Percentiles rank a stretch among this genome's conserved stretches.
phyloP scores from a whole-genome alignment of 2,888 invertebrate species.

The Lumbricus terrestris region DNA sequence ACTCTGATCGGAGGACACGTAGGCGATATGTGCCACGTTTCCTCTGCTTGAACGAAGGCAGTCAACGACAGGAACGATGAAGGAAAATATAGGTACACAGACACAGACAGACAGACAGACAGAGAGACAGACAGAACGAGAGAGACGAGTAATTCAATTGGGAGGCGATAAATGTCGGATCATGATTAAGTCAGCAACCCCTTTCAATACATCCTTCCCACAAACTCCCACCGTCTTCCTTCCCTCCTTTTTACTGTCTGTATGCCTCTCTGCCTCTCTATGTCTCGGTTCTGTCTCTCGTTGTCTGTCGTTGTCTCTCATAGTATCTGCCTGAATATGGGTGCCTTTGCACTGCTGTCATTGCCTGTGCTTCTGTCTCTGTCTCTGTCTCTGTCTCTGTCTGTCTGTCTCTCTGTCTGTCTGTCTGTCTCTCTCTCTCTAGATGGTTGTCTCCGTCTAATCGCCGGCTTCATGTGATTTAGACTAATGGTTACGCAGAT shows the following conservation, averaged over 20 bases:
- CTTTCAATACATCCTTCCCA: background rate
- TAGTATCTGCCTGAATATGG: background rate
- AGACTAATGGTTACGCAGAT: background rate
- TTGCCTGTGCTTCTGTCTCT: background rate
- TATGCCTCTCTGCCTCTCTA: background rate
- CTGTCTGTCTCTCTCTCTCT: background rate
- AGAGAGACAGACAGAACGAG: background rate
- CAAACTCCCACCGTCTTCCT: background rate
- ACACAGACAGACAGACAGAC: background rate
- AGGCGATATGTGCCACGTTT: too few relatives aligned
- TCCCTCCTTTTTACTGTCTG: background rate
- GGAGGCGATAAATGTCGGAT: background rate
- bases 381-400: background rate
- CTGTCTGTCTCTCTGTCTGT: background rate
- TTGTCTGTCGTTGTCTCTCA: background rate
- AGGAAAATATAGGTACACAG: too few relatives aligned
- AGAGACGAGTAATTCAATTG: constrained; percentile 9
- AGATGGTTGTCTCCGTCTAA: background rate
- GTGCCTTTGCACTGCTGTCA: background rate
- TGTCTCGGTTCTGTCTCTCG: background rate
- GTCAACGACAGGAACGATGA: too few relatives aligned
- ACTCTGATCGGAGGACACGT: too few relatives aligned
- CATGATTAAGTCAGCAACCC: background rate
- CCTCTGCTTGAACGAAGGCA: too few relatives aligned
- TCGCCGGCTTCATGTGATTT: background rate